Evolutionary conservation across 2,113 vertebrate genomes (phyloP).

Genomic region (Cynoglossus semilaevis): DNA sequence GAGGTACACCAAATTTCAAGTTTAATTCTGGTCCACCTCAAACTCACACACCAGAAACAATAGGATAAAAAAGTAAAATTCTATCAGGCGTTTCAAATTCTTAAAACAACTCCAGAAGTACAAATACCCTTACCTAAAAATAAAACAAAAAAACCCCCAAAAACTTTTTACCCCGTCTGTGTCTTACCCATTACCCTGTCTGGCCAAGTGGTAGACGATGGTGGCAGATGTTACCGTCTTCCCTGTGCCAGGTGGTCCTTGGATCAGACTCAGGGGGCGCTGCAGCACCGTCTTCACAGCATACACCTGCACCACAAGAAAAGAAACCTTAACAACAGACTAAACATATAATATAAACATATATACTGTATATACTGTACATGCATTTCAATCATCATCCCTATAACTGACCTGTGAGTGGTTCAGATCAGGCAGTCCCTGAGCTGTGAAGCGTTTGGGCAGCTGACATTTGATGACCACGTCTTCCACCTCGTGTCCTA

Average conservation of each 20-base stretch:
- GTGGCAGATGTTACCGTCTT: slow-evolving; percentile 95
- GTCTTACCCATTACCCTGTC: slow-evolving; percentile 91
- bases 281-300: slow-evolving; percentile 94
- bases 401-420: slow-evolving; percentile 85
- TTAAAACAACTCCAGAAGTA: neutral
- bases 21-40: no score
- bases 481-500: slow-evolving; percentile 93
- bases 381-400: neutral
- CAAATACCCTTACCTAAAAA: no score
- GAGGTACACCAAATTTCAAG: no score
- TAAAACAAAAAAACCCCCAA: neutral
- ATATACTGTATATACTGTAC: neutral
- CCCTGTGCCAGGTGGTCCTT: slow-evolving; percentile 91
- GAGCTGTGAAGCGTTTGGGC: slow-evolving; percentile 93
- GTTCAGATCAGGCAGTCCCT: slow-evolving; percentile 93
- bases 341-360: neutral
- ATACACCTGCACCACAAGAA: slow-evolving; percentile 80
- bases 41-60: no score
- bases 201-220: slow-evolving; percentile 91
- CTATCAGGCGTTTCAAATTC: no score
- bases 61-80: no score
- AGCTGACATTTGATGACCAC: slow-evolving; percentile 95
- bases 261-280: slow-evolving; percentile 91
- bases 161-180: slow-evolving; percentile 5
- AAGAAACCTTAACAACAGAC: neutral